Evolutionary conservation across 2,888 invertebrate species (phyloP), one percentile per base, ranked within the genome.

Genomic region (Lymantria dispar): DNA sequence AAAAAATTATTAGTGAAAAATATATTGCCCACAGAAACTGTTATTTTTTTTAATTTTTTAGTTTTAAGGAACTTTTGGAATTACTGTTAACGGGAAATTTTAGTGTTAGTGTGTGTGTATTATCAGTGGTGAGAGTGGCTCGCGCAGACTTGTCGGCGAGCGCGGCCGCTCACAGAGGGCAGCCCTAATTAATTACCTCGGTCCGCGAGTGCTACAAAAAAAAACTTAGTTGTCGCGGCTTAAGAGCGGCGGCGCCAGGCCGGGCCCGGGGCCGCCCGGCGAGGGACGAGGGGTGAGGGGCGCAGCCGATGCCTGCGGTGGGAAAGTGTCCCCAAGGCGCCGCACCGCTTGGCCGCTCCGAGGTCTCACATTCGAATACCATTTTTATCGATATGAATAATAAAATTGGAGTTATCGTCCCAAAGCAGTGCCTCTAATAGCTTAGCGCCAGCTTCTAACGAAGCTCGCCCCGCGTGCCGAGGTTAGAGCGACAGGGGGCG

Each of bases 151-250:
- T 63, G 59, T 62, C 58, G 41, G 57, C 52, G 45, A 15, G 45
- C 15, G 39, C 48, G 48, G 33, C 39, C 52, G 73, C 77, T 70
- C 80, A 76, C 72, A 76, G 71, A 68, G 75, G 60, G 46, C 56
- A 74, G 81, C 70, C 74, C 85, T 85, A 87, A 88, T 88, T 88
- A 88, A 88, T 88, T 87, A 87, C 86, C 80, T 79, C 72, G 59
- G 74, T 74, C 78, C 68, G 70, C 75, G 70, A 72, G 65, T 63
- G 56, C 62, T 78, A 75, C 83, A 85, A 87, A 87, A 87, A 85
- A 87, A 86, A 85, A 83, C 64, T 60, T 77, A 79, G 73, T 80
- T 83, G 85, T 85, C 80, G 78, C 74, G 68, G 80, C 81, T 76
- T 87, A 84, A 88, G 83, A 86, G 85, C 85, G 66, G 76, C 81